Evolutionary conservation across 2,113 vertebrate species (phyloP).

Genomic region (Arizona elegans): DNA sequence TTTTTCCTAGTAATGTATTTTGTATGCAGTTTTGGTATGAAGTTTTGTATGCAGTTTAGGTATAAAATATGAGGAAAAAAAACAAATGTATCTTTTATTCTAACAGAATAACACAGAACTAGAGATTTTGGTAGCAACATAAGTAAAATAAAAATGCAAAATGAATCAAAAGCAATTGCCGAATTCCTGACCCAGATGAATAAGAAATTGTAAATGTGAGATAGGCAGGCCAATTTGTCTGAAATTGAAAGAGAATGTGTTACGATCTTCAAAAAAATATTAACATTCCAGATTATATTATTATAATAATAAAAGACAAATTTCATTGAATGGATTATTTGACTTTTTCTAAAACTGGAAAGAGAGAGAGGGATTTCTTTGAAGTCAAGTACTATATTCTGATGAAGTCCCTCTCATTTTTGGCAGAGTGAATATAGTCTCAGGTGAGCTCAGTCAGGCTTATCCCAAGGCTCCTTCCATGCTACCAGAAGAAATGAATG

Average conservation of each 20-base stretch:
- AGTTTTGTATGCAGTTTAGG: background rate
- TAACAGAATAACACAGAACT: background rate
- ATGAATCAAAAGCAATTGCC: background rate
- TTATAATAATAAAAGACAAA: background rate
- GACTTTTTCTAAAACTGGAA: background rate
- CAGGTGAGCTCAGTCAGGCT: background rate
- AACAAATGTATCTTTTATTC: background rate
- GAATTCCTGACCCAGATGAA: background rate
- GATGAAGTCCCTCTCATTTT: background rate
- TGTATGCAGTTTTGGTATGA: background rate
- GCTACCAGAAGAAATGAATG: background rate
- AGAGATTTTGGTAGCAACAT: background rate
- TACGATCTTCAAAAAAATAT: background rate
- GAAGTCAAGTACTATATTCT: background rate
- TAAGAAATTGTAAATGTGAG: background rate
- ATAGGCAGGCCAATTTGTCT: background rate
- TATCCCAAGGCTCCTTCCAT: background rate
- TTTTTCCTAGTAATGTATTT: background rate
- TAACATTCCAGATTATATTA: background rate
- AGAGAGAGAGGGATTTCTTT: background rate
- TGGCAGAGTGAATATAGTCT: background rate
- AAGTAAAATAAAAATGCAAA: background rate
- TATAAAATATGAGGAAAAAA: background rate
- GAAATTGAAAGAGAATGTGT: background rate
- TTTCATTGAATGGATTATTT: background rate